Evolutionary conservation across 2,113 vertebrate genomes (phyloP).

Genomic region (Lanius collurio): DNA sequence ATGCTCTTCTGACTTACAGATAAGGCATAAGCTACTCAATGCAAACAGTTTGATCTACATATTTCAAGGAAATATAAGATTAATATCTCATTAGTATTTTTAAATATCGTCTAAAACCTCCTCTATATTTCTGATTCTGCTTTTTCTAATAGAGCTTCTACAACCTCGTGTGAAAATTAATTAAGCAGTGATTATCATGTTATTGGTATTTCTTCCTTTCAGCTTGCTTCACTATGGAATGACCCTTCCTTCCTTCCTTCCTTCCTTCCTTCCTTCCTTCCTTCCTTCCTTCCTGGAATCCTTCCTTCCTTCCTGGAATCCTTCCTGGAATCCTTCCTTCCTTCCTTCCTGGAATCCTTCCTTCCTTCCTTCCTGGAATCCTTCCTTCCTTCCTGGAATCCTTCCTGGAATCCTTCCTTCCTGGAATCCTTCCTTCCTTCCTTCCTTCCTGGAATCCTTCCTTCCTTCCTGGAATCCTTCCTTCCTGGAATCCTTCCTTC

Average conservation of each 20-base stretch:
- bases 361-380: too few relatives aligned
- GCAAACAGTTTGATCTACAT: neutral
- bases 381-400: too few relatives aligned
- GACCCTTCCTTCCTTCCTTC: too few relatives aligned
- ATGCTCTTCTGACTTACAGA: neutral
- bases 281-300: neutral
- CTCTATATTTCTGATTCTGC: neutral
- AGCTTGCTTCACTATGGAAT: neutral
- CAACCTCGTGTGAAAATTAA: neutral
- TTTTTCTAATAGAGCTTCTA: neutral
- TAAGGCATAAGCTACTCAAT: neutral
- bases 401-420: too few relatives aligned
- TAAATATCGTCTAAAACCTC: fast-evolving
- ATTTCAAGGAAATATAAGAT: neutral
- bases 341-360: too few relatives aligned
- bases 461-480: too few relatives aligned
- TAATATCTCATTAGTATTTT: neutral
- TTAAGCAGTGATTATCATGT: neutral
- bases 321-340: too few relatives aligned
- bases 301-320: too few relatives aligned
- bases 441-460: too few relatives aligned
- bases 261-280: too few relatives aligned
- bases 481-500: neutral
- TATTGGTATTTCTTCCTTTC: neutral
- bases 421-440: neutral